A percentile compares a stretch with the other conserved stretches of the same genome.
phyloP scores from a whole-genome alignment of 2,888 invertebrate species.

The Catocala nupta region DNA sequence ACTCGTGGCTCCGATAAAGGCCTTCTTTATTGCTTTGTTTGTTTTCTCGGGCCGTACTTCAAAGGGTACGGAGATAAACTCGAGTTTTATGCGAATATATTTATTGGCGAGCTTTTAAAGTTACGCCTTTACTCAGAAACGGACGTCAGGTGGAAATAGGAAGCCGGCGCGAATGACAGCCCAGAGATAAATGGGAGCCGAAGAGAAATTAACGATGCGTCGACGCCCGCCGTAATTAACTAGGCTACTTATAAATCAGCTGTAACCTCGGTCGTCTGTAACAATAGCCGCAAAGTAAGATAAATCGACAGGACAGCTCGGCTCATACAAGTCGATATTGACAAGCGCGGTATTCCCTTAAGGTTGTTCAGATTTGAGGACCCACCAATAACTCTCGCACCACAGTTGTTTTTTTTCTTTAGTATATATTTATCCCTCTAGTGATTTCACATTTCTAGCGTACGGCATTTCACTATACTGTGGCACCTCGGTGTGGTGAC shows the following conservation, averaged over 20 bases:
- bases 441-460: constrained; percentile 27
- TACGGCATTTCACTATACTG: constrained; percentile 59
- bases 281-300: constrained; percentile 85
- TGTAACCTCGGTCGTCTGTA: constrained; percentile 75
- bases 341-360: constrained; percentile 74
- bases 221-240: constrained; percentile 80
- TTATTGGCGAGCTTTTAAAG: constrained; percentile 68
- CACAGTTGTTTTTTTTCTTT: constrained; percentile 49
- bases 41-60: constrained; percentile 85
- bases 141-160: constrained; percentile 63
- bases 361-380: constrained; percentile 62
- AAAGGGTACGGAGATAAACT: constrained; percentile 85
- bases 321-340: constrained; percentile 80
- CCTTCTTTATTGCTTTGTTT: constrained; percentile 87
- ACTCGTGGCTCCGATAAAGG: constrained; percentile 86
- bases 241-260: constrained; percentile 83
- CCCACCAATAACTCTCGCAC: constrained; percentile 33
- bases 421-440: constrained; percentile 43
- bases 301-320: constrained; percentile 81
- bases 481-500: constrained; percentile 58
- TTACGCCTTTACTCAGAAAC: constrained; percentile 58
- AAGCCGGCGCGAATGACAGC: constrained; percentile 62
- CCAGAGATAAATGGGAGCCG: constrained; percentile 68
- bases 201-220: constrained; percentile 76
- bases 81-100: constrained; percentile 83